Percentiles rank a stretch among this genome's conserved stretches.
These are phyloP conservation scores for Argentina silus DNA, from an alignment of 2,797 vertebrate species.

Conservation along the genomic window DNA sequence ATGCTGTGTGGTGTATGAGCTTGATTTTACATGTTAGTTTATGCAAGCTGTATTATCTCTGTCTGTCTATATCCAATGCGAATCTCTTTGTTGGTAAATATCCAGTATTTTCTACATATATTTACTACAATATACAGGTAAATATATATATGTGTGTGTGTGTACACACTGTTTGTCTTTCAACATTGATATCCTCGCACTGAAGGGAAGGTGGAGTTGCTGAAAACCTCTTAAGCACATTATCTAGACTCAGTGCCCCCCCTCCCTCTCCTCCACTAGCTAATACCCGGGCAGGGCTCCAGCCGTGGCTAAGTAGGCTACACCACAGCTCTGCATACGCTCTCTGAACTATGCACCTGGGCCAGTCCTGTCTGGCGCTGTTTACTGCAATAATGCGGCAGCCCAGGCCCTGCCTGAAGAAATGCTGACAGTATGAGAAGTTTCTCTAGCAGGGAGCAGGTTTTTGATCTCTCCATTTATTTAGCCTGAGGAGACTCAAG, in stretches of 20 bases:
- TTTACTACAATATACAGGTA: too few species aligned
- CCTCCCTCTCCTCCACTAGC: slow-evolving; percentile 15
- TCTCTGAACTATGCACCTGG: slow-evolving; percentile 27
- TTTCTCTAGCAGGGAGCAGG: not conserved
- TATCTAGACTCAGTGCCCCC: slow-evolving; percentile 54
- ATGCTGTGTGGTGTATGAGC: slow-evolving; percentile 7
- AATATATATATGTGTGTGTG: slow-evolving; percentile 3
- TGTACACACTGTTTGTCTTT: slow-evolving; percentile 9
- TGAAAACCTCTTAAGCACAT: slow-evolving; percentile 69
- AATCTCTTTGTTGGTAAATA: slow-evolving; percentile 49
- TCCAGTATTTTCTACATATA: slow-evolving; percentile 2
- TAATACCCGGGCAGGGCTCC: slow-evolving; percentile 55
- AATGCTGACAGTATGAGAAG: not conserved
- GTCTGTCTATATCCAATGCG: slow-evolving; percentile 45
- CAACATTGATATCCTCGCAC: slow-evolving; percentile 56
- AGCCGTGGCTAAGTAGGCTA: slow-evolving; percentile 36
- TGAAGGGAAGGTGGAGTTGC: slow-evolving; percentile 52
- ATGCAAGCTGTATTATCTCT: not conserved
- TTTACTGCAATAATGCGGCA: slow-evolving; percentile 38
- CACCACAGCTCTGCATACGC: slow-evolving; percentile 25
- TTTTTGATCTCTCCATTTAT: not conserved
- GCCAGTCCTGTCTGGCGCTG: slow-evolving; percentile 27
- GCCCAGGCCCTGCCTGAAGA: not conserved
- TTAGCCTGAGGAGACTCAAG: not conserved
- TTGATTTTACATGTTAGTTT: not conserved